Conservation (phyloP, 1,140 invertebrate species). For the Drosophila jambulina region DNA sequence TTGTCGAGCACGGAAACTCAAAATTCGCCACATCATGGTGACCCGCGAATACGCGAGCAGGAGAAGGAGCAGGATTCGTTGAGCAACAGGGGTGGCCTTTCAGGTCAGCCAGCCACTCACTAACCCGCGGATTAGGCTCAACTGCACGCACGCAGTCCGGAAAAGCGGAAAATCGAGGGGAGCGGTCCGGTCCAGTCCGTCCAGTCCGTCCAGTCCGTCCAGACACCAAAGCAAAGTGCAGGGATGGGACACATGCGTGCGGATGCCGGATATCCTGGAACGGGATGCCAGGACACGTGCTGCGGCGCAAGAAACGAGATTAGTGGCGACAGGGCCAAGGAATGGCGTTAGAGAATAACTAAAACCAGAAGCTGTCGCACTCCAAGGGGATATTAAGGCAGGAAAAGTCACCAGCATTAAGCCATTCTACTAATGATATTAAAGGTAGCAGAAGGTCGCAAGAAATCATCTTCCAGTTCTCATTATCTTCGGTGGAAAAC, state of each 20-base stretch:
- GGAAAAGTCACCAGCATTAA: too few species aligned
- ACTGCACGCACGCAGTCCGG: conserved; percentile 67
- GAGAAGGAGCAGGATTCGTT: conserved; percentile 11
- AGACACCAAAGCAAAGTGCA: conserved; percentile 5
- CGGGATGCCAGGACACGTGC: conserved; percentile 47
- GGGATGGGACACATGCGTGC: conserved; percentile 1
- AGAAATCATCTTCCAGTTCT: too few species aligned
- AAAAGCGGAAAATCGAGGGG: conserved; percentile 29
- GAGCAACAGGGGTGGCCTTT: conserved; percentile 53
- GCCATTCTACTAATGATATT: not conserved
- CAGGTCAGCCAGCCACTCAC: conserved; percentile 33
- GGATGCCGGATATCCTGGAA: conserved; percentile 33
- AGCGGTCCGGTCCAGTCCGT: not conserved
- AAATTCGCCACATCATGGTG: conserved; percentile 69
- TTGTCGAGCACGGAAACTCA: conserved; percentile 58
- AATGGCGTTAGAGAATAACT: conserved; percentile 8
- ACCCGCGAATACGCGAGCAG: conserved; percentile 10
- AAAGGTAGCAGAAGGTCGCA: not conserved
- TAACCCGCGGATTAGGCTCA: conserved; percentile 78
- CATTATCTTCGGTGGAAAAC: not conserved
- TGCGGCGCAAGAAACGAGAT: conserved; percentile 42
- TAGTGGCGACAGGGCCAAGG: conserved; percentile 7
- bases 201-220: not conserved
- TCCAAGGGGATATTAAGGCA: not conserved
- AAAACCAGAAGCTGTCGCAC: conserved; percentile 15